Conservation (phyloP, 2,888 invertebrate species). For the Leptura quadrifasciata region DNA sequence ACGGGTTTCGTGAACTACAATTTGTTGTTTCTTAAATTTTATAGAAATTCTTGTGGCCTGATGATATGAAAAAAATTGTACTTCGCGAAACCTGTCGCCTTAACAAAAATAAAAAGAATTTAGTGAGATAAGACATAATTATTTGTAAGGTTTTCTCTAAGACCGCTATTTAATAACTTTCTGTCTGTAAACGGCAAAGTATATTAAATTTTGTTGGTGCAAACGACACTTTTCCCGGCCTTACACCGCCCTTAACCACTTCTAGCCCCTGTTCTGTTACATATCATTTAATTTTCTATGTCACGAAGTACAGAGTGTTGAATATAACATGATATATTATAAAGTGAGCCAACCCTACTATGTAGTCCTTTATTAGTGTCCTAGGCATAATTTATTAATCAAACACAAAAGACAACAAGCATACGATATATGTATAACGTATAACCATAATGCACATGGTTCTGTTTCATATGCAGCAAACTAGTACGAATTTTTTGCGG, state of each 20-base stretch:
- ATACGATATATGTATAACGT: conserved; percentile 14
- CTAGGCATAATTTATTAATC: conserved; percentile 12
- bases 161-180: no score
- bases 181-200: no score
- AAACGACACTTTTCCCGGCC: background rate
- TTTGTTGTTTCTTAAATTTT: no score
- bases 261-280: conserved; percentile 2
- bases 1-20: no score
- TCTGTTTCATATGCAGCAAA: conserved; percentile 10
- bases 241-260: background rate
- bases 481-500: conserved; percentile 18
- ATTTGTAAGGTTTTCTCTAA: no score
- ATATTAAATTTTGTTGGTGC: conserved; percentile 11
- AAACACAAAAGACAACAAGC: conserved; percentile 9
- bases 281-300: conserved; percentile 21
- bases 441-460: background rate
- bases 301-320: conserved; percentile 16
- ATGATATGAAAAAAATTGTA: no score
- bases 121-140: no score
- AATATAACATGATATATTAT: conserved; percentile 22
- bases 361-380: background rate
- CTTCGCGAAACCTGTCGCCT: no score
- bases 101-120: no score
- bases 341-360: background rate
- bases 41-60: no score